These are phyloP conservation scores for Microtus pennsylvanicus DNA, from an alignment of 2,113 vertebrate species.

Conservation along the genomic window DNA sequence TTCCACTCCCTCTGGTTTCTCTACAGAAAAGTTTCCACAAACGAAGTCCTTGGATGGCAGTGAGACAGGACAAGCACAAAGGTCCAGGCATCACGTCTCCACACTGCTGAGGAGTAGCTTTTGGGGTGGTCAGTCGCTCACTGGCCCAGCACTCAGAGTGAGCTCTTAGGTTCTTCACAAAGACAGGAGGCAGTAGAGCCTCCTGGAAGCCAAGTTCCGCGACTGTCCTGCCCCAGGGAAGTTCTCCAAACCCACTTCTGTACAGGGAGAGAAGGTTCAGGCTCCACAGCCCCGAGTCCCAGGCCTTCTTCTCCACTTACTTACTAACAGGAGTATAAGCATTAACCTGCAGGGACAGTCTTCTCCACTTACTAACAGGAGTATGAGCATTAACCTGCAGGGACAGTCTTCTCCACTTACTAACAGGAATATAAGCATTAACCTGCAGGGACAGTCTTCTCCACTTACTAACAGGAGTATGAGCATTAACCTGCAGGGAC, in stretches of 20 bases:
- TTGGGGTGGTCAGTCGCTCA: rapidly evolving
- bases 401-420: too few relatives aligned
- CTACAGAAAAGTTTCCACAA: not conserved
- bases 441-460: too few relatives aligned
- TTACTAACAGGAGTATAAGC: not conserved
- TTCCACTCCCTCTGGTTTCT: not conserved
- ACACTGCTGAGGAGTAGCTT: rapidly evolving
- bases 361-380: too few relatives aligned
- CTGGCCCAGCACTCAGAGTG: not conserved
- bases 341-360: not conserved
- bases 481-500: too few relatives aligned
- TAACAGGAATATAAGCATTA: too few relatives aligned
- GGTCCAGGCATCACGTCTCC: not conserved
- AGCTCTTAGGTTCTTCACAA: not conserved
- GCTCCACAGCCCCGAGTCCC: not conserved
- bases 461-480: too few relatives aligned
- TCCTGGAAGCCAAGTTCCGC: not conserved
- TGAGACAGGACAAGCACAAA: not conserved
- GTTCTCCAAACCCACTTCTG: too few relatives aligned
- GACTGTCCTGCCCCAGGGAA: rapidly evolving
- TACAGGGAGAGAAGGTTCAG: not conserved
- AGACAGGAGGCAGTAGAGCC: not conserved
- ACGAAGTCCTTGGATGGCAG: too few relatives aligned
- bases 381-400: too few relatives aligned
- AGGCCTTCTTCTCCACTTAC: not conserved